Evolutionary conservation across 2,888 invertebrate species (phyloP), one percentile per base, ranked within the genome.

Genomic region (Trichacis sp.): DNA sequence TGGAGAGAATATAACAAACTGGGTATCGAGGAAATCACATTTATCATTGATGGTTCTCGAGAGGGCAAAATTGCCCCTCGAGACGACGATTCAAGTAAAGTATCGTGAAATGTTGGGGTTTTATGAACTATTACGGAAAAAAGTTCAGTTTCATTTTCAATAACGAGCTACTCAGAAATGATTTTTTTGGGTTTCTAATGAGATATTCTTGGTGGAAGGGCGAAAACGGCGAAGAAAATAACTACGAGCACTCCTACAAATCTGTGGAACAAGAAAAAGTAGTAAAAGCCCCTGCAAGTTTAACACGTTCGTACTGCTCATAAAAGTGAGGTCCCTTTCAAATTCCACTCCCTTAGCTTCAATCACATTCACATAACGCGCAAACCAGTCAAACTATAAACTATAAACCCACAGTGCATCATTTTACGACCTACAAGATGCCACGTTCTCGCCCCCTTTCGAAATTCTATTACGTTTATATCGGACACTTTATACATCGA

Each of bases 321-420:
- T 80, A 79, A 81, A 81, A 77, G 69, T 71, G 45, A 76, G 78
- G 81, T 81, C 78, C 81, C 79, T 79, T 80, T 80, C 76, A 80
- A 81, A 81, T 79, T 49, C 79, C 77, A 70, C 76, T 74, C 72
- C 74, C 66, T 38, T 38, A 49, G 38, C 36, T 74, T 77, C 76
- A 77, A 78, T 80, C 77, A 73, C 70, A 67, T 69, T 68, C 66
- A 67, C 77, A 68, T 53, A 58, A 52, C 56, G 56, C 56, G 54
- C 52, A 47, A 52, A 63, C 54, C 64, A 56, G 57, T 74, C 73
- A 62, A 76, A 80, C 78, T 78, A 77, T 79, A 79, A 80, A 80
- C 79, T 79, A 77, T 79, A 79, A 79, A 79, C 64, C 70, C 64
- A 52, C 71, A 67, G 62, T 71, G 73, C 70, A 75, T 75, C 76